Base-by-base conservation (phyloP, 2,113 vertebrate species). In the Colaptes auratus region DNA sequence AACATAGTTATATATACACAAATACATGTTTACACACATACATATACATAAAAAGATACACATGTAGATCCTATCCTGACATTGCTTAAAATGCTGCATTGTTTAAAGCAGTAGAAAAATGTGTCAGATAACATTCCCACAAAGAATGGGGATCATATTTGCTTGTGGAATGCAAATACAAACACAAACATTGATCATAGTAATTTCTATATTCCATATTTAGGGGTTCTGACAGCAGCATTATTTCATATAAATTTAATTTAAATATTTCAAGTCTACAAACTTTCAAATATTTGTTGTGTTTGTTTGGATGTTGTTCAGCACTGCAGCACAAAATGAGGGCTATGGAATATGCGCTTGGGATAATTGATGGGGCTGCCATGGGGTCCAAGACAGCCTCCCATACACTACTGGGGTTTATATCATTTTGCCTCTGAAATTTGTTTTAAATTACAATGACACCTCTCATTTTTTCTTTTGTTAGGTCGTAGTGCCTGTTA, bases 361-460 rank as follows among this genome's bases (percentile, higher is more conserved):
- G 33, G 52, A 69, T 84, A 97, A 95, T 4, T 87, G 59, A 96
- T 78, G 70, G n/a, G 24, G 12, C 66, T 92, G 77, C 81, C 60
- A 4, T 9, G 10, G 18, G 10, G 55, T 74, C 65, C 33, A 25
- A 93, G 92, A 82, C 61, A 61, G 76, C 52, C 88, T 94, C 31
- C 12, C 14, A 17, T 50, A 39, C 75, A 30, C 59, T 78, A 28
- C 36, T 30, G 13, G 46, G 25, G 5, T 93, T 84, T 93, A 67
- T 89, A 39, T 5, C 81, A 76, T 82, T 93, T 91, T 97, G 46
- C 69, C 69, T 95, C 91, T 72, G 33, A 87, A 76, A 74, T 89
- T 96, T 83, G 24, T 92, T 96, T 94, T 95, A 96, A 96, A 91
- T 96, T 95, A 93, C 85, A 56, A 65, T 79, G 64, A 95, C 94